phyloP scores from a whole-genome alignment of 2,888 invertebrate species.

The Cerastoderma edule region DNA sequence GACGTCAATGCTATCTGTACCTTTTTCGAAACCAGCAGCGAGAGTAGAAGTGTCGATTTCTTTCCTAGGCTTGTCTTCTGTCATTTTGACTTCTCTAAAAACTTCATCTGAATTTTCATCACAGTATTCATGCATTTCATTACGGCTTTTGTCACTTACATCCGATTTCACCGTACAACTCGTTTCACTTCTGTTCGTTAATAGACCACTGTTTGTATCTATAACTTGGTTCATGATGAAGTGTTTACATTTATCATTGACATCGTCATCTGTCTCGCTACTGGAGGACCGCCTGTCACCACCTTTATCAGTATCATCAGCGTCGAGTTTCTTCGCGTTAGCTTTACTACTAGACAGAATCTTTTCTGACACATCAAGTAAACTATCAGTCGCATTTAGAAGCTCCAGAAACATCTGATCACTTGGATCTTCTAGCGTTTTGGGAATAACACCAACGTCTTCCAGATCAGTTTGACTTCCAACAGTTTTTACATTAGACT shows the following conservation, averaged over 20 bases:
- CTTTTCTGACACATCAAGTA: slow-evolving; percentile 32
- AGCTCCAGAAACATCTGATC: slow-evolving; percentile 32
- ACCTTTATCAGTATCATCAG: background rate
- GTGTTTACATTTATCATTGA: slow-evolving; percentile 37
- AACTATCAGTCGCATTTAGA: slow-evolving; percentile 35
- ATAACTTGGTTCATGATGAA: slow-evolving; percentile 37
- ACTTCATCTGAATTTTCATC: no score
- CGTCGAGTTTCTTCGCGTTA: background rate
- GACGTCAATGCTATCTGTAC: no score
- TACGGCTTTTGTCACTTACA: no score
- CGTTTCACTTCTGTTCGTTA: slow-evolving; percentile 15
- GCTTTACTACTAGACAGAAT: slow-evolving; percentile 24
- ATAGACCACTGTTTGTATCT: slow-evolving; percentile 15
- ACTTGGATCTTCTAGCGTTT: background rate
- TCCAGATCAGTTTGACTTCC: slow-evolving; percentile 14
- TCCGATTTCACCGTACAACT: background rate
- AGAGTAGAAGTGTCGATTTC: no score
- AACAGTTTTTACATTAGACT: background rate
- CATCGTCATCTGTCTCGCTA: slow-evolving; percentile 11
- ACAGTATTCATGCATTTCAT: no score
- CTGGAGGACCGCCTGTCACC: background rate
- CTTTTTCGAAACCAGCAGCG: no score
- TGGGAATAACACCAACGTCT: background rate
- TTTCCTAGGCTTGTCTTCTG: no score
- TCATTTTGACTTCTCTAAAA: no score